Conservation (phyloP, 1,140 invertebrate species). For the Metaphire vulgaris region DNA sequence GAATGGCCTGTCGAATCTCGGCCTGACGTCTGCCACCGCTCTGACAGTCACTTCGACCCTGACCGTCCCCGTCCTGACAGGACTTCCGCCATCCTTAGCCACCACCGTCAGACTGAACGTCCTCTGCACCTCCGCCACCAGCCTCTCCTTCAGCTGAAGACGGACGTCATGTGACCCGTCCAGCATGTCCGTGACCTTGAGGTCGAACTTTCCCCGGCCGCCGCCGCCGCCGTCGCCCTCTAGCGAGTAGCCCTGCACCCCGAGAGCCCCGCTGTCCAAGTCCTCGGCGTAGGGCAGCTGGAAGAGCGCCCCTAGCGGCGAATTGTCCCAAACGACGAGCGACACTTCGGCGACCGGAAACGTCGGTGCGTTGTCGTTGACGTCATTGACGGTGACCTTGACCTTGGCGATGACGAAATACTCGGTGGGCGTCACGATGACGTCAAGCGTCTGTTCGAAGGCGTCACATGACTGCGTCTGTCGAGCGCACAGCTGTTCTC, state of each 20-base stretch:
- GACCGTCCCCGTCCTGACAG: conserved; percentile 2
- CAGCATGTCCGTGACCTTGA: conserved; percentile 13
- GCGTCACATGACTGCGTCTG: not conserved
- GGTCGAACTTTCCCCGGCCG: conserved; percentile 3
- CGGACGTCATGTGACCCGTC: conserved; percentile 18
- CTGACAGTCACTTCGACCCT: conserved; percentile 8
- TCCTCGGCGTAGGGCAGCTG: conserved; percentile 9
- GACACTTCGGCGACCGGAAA: conserved; percentile 1
- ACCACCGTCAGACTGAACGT: conserved; percentile 10
- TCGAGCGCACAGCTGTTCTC: conserved; percentile 11
- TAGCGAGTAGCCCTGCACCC: not conserved
- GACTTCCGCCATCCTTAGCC: conserved; percentile 20
- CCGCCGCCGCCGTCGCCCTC: too few species aligned
- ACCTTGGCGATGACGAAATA: conserved; percentile 2
- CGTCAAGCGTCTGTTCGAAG: conserved; percentile 6
- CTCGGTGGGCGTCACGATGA: conserved; percentile 5
- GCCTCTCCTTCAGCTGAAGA: conserved; percentile 11
- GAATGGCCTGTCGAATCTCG: conserved; percentile 65
- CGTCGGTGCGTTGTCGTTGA: conserved; percentile 15
- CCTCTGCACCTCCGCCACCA: conserved; percentile 16
- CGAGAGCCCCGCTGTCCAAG: not conserved
- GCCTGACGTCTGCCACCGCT: conserved; percentile 80
- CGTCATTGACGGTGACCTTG: not conserved
- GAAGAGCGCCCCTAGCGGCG: conserved; percentile 10
- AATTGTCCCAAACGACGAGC: conserved; percentile 5